Percentiles rank a stretch among this genome's conserved stretches.
phyloP scores from a whole-genome alignment of 2,113 vertebrate genomes.

The Carlito syrichta region DNA sequence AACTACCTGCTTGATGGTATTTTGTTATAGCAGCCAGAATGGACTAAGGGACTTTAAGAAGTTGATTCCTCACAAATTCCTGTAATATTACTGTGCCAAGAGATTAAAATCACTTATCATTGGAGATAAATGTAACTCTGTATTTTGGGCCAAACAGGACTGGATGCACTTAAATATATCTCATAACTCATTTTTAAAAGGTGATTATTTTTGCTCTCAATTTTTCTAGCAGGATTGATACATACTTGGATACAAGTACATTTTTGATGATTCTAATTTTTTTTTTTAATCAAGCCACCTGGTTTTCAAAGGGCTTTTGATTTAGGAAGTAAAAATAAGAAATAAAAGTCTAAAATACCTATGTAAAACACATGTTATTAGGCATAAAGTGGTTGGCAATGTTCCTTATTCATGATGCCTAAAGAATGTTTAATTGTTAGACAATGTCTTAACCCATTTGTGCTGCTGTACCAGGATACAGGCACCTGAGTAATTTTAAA shows the following conservation, averaged over 20 bases:
- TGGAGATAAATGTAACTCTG: background rate
- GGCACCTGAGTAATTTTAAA: background rate
- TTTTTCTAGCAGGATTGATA: background rate
- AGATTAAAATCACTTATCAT: background rate
- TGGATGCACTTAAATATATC: background rate
- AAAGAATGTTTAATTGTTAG: background rate
- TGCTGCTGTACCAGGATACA: background rate
- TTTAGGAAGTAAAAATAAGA: background rate
- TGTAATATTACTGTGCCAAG: background rate
- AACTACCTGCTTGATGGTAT: background rate
- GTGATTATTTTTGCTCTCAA: background rate
- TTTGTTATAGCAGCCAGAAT: background rate
- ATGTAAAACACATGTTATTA: background rate
- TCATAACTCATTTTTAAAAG: background rate
- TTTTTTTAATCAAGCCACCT: background rate
- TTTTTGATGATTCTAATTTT: background rate
- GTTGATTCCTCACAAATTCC: background rate
- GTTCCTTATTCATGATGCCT: background rate
- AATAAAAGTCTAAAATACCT: background rate
- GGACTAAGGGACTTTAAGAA: background rate
- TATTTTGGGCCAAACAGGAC: background rate
- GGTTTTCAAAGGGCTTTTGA: background rate
- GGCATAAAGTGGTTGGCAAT: background rate
- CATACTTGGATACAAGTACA: background rate
- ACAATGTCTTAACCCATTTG: background rate